Evolutionary conservation across 2,113 vertebrate genomes (phyloP).

Genomic region (Lepisosteus oculatus): DNA sequence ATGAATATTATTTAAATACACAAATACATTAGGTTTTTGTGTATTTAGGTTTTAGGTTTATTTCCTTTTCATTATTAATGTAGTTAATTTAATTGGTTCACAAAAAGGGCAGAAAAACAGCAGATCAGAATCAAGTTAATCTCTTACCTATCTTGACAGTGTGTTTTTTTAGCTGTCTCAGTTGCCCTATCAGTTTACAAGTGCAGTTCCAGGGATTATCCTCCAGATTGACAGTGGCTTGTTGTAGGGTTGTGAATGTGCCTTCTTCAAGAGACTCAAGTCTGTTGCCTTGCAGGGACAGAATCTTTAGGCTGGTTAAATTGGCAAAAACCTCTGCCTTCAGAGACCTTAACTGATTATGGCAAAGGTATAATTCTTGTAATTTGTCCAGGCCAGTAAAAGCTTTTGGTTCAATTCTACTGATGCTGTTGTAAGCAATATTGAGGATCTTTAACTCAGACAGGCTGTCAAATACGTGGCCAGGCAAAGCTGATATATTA

Average conservation of each 20-base stretch:
- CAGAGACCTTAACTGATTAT: conserved; percentile 68
- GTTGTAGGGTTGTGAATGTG: conserved; percentile 20
- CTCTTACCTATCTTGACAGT: conserved; percentile 65
- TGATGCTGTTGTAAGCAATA: conserved; percentile 67
- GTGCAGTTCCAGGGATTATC: conserved; percentile 83
- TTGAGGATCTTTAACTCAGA: conserved; percentile 63
- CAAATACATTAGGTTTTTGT: too few relatives aligned
- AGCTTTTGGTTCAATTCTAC: conserved; percentile 54
- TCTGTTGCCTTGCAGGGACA: conserved; percentile 62
- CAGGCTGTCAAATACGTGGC: conserved; percentile 57
- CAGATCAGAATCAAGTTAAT: neutral
- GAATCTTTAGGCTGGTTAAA: conserved; percentile 49
- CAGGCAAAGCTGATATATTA: conserved; percentile 50
- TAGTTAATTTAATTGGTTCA: neutral
- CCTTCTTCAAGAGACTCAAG: conserved; percentile 50
- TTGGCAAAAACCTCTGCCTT: conserved; percentile 44
- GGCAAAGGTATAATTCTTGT: conserved; percentile 66
- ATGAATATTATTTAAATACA: too few relatives aligned
- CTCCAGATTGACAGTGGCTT: conserved; percentile 55
- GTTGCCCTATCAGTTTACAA: conserved; percentile 58
- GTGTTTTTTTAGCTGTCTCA: conserved; percentile 49
- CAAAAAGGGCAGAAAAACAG: neutral
- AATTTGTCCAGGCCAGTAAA: conserved; percentile 64
- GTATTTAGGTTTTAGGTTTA: too few relatives aligned
- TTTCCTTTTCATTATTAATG: neutral